Evolutionary conservation across 1,140 invertebrate species (phyloP).

Genomic region (Reticulitermes speratus): DNA sequence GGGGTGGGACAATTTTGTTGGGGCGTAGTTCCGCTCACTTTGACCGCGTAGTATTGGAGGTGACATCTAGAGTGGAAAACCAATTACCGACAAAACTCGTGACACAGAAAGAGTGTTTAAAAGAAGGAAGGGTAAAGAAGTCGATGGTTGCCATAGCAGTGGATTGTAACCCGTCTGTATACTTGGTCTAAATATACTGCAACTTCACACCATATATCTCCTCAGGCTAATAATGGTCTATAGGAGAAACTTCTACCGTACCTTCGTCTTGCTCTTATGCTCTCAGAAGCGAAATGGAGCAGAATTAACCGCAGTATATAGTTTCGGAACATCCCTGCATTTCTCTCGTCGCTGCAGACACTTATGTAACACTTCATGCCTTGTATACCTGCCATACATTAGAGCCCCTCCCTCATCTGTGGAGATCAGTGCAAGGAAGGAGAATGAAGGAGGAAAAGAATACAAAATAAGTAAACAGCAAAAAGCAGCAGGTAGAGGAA

Average conservation of each 20-base stretch:
- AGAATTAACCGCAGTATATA: neutral
- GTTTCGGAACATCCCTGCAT: neutral
- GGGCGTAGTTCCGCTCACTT: neutral
- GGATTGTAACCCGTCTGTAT: neutral
- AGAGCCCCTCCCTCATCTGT: too few species aligned
- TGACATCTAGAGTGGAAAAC: neutral
- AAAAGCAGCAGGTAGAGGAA: too few species aligned
- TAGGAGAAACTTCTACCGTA: neutral
- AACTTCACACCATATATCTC: neutral
- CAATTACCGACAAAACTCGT: conserved; percentile 5
- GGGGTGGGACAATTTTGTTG: neutral
- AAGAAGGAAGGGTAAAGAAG: neutral
- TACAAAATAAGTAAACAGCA: too few species aligned
- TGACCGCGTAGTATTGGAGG: neutral
- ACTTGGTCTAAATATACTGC: neutral
- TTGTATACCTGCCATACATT: too few species aligned
- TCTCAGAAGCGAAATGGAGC: neutral
- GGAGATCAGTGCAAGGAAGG: too few species aligned
- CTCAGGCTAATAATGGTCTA: neutral
- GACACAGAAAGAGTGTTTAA: neutral
- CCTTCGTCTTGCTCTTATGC: neutral
- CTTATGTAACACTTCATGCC: neutral
- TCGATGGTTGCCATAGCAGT: neutral
- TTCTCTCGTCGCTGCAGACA: neutral
- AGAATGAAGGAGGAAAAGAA: too few species aligned